Evolutionary conservation across 2,113 vertebrate genomes (phyloP).

Genomic region (Ptilonorhynchus violaceus): DNA sequence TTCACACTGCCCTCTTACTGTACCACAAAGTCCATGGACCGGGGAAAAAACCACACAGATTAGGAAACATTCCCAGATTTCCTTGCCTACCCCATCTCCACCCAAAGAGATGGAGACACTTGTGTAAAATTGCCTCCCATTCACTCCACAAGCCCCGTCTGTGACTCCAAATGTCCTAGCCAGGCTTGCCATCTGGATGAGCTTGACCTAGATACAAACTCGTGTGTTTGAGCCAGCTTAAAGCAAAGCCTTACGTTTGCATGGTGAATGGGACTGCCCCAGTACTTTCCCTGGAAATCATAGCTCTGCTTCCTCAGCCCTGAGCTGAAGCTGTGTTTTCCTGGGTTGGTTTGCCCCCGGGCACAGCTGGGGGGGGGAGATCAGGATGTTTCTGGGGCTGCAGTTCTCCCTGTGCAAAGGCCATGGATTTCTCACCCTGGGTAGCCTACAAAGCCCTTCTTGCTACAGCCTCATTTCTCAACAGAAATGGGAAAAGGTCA

Average conservation of each 20-base stretch:
- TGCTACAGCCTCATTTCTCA: background rate
- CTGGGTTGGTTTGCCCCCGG: background rate
- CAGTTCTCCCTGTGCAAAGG: background rate
- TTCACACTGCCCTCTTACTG: background rate
- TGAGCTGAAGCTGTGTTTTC: background rate
- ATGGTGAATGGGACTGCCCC: background rate
- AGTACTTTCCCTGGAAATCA: background rate
- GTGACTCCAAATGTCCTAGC: background rate
- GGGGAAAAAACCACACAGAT: background rate
- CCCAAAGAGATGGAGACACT: background rate
- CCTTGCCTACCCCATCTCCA: background rate
- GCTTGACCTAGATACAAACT: constrained; percentile 37
- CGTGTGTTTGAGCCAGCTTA: background rate
- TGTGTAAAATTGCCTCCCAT: background rate
- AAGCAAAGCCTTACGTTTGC: constrained; percentile 1
- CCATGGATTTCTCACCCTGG: background rate
- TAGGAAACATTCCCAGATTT: background rate
- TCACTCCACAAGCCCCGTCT: background rate
- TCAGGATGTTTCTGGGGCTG: background rate
- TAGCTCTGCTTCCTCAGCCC: background rate
- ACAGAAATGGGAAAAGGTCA: background rate
- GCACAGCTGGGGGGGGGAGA: no score
- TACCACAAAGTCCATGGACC: background rate
- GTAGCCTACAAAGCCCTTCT: background rate
- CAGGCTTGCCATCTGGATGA: background rate